Conservation (phyloP, 2,113 vertebrate species). For the Calyptommatus sinebrachiatus region DNA sequence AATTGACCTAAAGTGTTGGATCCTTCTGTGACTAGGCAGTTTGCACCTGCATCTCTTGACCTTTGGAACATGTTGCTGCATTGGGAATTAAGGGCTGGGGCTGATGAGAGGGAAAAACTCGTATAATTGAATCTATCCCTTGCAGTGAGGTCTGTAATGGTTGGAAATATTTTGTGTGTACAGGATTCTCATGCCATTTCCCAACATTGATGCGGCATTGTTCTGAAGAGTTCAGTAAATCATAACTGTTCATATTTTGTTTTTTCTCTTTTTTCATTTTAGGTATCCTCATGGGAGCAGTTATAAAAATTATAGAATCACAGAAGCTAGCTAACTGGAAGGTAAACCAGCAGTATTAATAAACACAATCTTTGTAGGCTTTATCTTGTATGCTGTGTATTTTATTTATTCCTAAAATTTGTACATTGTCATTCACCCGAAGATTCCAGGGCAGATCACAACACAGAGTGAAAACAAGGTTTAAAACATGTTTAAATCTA, state of each 20-base stretch:
- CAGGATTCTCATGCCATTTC: no score
- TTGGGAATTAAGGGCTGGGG: neutral
- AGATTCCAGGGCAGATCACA: no score
- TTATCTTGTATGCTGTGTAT: neutral
- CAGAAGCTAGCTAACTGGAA: conserved; percentile 98
- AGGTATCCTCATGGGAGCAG: conserved; percentile 98
- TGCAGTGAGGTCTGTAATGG: neutral
- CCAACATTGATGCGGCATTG: no score
- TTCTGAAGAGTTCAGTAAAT: neutral
- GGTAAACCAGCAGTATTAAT: conserved; percentile 73
- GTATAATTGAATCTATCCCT: neutral
- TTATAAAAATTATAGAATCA: conserved; percentile 98
- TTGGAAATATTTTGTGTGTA: neutral
- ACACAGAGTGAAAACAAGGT: no score
- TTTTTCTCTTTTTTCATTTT: conserved; percentile 50
- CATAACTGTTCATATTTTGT: conserved; percentile 30
- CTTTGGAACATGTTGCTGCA: neutral
- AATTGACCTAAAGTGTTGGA: no score
- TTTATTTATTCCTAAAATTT: neutral
- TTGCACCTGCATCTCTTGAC: neutral
- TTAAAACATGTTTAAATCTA: no score
- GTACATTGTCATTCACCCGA: no score
- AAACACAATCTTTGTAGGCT: conserved; percentile 12
- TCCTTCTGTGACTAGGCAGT: no score
- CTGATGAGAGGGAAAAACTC: no score